Conservation (phyloP, 2,113 vertebrate genomes). For the Chelonoidis abingdonii region DNA sequence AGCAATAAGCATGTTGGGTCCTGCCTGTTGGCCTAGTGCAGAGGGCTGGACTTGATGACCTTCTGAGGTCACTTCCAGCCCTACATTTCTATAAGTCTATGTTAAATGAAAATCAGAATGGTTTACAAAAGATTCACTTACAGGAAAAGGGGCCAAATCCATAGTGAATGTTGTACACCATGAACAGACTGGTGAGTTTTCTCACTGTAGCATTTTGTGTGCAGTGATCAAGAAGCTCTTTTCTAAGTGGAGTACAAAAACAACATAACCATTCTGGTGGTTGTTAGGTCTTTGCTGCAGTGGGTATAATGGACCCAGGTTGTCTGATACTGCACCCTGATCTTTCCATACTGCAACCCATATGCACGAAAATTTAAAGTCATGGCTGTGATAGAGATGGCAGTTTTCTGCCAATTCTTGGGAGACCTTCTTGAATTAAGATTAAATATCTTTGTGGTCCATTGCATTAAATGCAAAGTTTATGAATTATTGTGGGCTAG, state of each 20-base stretch:
- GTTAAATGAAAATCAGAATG: neutral
- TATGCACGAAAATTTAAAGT: too few species aligned
- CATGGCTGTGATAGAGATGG: too few species aligned
- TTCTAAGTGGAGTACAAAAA: too few species aligned
- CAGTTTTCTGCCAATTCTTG: too few species aligned
- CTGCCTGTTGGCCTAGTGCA: too few species aligned
- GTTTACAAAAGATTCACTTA: neutral
- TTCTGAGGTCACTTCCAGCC: neutral
- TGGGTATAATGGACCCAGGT: neutral
- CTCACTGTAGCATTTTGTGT: neutral
- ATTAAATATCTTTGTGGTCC: too few species aligned
- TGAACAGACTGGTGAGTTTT: neutral
- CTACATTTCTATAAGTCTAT: neutral
- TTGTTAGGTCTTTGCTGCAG: neutral
- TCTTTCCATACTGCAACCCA: neutral
- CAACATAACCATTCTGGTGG: neutral
- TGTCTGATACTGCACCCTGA: neutral
- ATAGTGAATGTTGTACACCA: neutral
- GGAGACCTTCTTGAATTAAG: too few species aligned
- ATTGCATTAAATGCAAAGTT: too few species aligned
- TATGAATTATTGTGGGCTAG: too few species aligned
- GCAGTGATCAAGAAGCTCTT: too few species aligned
- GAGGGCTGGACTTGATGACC: too few species aligned
- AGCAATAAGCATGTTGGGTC: too few species aligned
- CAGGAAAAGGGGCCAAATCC: neutral